These are phyloP conservation scores for Embidobia sp. DNA, from an alignment of 2,888 invertebrate genomes.

Conservation along the genomic window DNA sequence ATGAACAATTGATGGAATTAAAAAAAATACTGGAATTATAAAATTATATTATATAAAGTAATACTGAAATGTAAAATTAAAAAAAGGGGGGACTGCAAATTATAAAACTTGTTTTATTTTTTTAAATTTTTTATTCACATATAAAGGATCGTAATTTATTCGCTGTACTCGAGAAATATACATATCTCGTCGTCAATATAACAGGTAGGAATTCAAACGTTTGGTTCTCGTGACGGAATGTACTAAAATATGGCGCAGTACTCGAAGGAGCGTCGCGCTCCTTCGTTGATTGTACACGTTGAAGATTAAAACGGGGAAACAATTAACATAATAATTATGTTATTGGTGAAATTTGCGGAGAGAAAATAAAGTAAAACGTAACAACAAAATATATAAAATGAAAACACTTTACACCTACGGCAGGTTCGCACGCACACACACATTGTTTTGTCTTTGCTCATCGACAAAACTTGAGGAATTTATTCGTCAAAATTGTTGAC, in stretches of 20 bases:
- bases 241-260: conserved; percentile 61
- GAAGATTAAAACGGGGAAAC: conserved; percentile 49
- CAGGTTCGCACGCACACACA: conserved; percentile 42
- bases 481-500: conserved; percentile 31
- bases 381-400: conserved; percentile 60
- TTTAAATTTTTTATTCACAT: conserved; percentile 60
- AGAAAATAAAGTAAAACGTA: conserved; percentile 50
- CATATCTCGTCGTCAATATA: conserved; percentile 64
- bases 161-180: conserved; percentile 64
- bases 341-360: conserved; percentile 16
- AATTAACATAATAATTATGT: conserved; percentile 39
- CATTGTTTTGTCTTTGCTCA: conserved; percentile 28
- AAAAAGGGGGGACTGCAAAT: neutral
- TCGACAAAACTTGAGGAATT: conserved; percentile 49
- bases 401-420: conserved; percentile 55
- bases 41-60: too few species aligned
- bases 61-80: too few species aligned
- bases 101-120: neutral
- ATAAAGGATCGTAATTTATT: conserved; percentile 62
- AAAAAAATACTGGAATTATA: too few species aligned
- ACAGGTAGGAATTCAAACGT: conserved; percentile 55
- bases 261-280: conserved; percentile 34
- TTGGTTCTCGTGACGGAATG: conserved; percentile 61
- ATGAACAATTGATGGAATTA: neutral
- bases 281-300: conserved; percentile 48